phyloP scores from a whole-genome alignment of 1,140 invertebrate species.

The Semibalanus balanoides region DNA sequence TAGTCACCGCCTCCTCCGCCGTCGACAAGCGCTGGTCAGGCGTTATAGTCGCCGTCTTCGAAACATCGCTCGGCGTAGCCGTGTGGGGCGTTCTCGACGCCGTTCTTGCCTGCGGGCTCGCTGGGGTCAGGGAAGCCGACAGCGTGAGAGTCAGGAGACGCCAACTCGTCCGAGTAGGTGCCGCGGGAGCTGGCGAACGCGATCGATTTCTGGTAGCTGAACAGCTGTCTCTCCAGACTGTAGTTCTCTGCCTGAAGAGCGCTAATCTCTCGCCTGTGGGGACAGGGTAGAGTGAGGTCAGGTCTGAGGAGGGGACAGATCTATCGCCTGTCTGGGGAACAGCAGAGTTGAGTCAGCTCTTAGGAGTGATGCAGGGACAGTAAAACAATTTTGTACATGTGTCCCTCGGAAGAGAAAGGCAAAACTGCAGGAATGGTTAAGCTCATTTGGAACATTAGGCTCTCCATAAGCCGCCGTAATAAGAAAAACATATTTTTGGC shows the following conservation, averaged over 20 bases:
- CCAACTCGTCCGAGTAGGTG: slow-evolving; percentile 4
- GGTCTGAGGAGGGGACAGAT: no score
- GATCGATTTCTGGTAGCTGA: slow-evolving; percentile 72
- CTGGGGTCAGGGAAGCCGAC: neutral
- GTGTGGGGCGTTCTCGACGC: neutral
- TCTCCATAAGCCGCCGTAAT: no score
- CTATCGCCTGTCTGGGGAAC: no score
- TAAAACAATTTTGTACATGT: no score
- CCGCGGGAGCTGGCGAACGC: slow-evolving; percentile 50
- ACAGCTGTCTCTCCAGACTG: slow-evolving; percentile 64
- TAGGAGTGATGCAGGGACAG: no score
- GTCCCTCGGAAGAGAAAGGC: no score
- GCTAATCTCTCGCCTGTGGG: slow-evolving; percentile 55
- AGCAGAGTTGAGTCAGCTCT: no score
- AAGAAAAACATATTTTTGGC: no score
- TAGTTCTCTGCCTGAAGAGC: slow-evolving; percentile 73
- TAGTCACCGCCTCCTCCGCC: no score
- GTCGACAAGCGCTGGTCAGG: neutral
- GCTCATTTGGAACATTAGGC: no score
- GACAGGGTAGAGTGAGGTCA: no score
- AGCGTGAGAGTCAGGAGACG: neutral
- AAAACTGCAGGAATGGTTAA: no score
- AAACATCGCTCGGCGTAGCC: neutral
- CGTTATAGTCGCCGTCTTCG: neutral
- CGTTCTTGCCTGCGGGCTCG: neutral